These are phyloP conservation scores for Zaprionus ornatus DNA, from an alignment of 1,140 invertebrate genomes.

Conservation along the genomic window DNA sequence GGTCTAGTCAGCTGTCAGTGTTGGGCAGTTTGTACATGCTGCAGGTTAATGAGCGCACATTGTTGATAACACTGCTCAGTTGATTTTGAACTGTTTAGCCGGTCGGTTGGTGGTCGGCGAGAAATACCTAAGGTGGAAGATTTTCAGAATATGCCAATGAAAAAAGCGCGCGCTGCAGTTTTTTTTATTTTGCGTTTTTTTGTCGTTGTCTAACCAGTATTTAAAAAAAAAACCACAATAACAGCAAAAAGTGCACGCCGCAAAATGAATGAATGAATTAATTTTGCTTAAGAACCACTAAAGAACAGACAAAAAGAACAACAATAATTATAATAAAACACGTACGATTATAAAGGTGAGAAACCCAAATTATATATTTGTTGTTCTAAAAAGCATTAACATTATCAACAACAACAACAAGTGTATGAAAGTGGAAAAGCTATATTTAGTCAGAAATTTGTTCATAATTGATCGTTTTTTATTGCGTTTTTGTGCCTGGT, in stretches of 20 bases:
- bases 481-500: slow-evolving; percentile 31
- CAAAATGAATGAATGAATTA: slow-evolving; percentile 54
- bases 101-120: slow-evolving; percentile 27
- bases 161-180: slow-evolving; percentile 59
- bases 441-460: slow-evolving; percentile 60
- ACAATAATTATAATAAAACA: slow-evolving; percentile 42
- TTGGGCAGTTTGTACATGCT: neutral
- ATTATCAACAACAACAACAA: slow-evolving; percentile 22
- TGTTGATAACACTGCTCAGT: slow-evolving; percentile 32
- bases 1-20: neutral
- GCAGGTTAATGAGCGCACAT: neutral
- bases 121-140: neutral
- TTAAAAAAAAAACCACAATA: neutral
- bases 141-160: slow-evolving; percentile 7
- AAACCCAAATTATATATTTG: slow-evolving; percentile 70
- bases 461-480: slow-evolving; percentile 28
- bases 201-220: slow-evolving; percentile 15
- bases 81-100: slow-evolving; percentile 55
- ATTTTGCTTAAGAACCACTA: slow-evolving; percentile 28
- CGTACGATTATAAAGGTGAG: slow-evolving; percentile 69
- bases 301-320: slow-evolving; percentile 28
- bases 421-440: slow-evolving; percentile 33
- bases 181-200: slow-evolving; percentile 41
- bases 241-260: slow-evolving; percentile 26
- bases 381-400: slow-evolving; percentile 62